Percentiles rank a stretch among this genome's conserved stretches.
phyloP scores from a whole-genome alignment of 2,797 vertebrate genomes.

The Melanotaenia boesemani region DNA sequence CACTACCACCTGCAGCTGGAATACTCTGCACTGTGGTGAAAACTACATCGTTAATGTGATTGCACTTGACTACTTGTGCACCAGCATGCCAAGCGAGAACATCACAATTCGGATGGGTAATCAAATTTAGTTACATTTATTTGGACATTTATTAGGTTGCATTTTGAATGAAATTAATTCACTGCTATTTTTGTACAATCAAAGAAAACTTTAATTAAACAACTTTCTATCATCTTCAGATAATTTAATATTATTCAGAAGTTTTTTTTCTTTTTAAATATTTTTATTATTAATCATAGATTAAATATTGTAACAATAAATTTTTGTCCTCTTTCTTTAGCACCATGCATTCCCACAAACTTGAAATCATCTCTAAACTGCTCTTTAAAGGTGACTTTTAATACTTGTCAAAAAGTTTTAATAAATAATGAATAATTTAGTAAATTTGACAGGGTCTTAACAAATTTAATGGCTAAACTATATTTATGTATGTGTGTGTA shows the following conservation, averaged over 20 bases:
- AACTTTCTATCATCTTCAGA: not conserved
- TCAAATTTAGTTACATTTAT: not conserved
- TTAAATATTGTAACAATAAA: not conserved
- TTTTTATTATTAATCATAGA: not conserved
- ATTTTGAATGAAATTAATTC: not conserved
- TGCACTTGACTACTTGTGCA: slow-evolving; percentile 73
- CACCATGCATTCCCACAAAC: slow-evolving; percentile 78
- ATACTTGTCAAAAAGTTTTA: not conserved
- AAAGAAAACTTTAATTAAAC: not conserved
- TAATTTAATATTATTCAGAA: not conserved
- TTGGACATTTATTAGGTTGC: not conserved
- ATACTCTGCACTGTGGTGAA: slow-evolving; percentile 81
- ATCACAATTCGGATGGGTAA: slow-evolving; percentile 79
- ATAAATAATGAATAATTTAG: not conserved
- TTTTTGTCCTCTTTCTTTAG: slow-evolving; percentile 58
- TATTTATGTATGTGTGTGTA: too few relatives aligned
- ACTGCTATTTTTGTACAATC: not conserved
- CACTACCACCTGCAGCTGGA: slow-evolving; percentile 74
- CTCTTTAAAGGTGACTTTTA: slow-evolving; percentile 60
- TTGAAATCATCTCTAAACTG: slow-evolving; percentile 77
- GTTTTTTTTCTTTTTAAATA: not conserved
- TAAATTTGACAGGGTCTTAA: not conserved
- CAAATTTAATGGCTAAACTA: not conserved
- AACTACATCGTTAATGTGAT: slow-evolving; percentile 74
- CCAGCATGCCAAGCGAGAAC: slow-evolving; percentile 76